Base-by-base conservation (phyloP, 1,140 invertebrate species). In the Agrilus planipennis region DNA sequence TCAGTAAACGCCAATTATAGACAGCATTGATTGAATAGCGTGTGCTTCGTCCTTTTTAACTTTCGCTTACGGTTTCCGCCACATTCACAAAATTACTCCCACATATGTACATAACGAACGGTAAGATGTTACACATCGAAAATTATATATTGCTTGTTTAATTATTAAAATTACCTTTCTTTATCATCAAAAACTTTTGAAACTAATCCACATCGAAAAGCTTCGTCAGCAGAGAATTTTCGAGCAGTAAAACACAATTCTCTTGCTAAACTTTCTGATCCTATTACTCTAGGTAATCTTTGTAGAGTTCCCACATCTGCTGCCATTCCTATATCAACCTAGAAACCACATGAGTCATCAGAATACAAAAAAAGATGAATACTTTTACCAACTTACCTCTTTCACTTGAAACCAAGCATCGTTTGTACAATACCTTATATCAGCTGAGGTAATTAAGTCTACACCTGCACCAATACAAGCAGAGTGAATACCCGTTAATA, bases 291-390 rank as follows among this genome's bases (percentile, higher is more conserved):
- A n/a, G 91, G 92, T 20, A 99, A 64, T 49, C 93, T 75, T 65
- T 98, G 93, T 19, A 99, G 65, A 2, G 84, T 81, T 17, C 94
- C 94, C 23, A 98, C 81, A 72, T 99, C 94, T 34, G 94, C 90
- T 32, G 92, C 88, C 63, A 98, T 70, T 2, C 91, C 92, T 16
- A 84, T 64, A 39, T 77, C 74, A 2, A 82, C 61, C 59, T 65
- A 49, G 42, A 50, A 43, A 31, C 5, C 12, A 9, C 23, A 9
- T 27, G 32, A 4, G 19, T 5, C 4, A 15, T 21, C 14, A 21
- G 7, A 11, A 32, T 32, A n/a, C n/a, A n/a, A n/a, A n/a, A n/a
- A n/a, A n/a, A n/a, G n/a, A n/a, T n/a, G n/a, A n/a, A n/a, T 25
- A 25, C 23, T 25, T 7, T 25, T 7, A 25, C 23, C 6, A 7